A percentile compares a stretch with the other conserved stretches of the same genome.
Conservation (phyloP, 2,113 vertebrate species). For the Pelodiscus sinensis region DNA sequence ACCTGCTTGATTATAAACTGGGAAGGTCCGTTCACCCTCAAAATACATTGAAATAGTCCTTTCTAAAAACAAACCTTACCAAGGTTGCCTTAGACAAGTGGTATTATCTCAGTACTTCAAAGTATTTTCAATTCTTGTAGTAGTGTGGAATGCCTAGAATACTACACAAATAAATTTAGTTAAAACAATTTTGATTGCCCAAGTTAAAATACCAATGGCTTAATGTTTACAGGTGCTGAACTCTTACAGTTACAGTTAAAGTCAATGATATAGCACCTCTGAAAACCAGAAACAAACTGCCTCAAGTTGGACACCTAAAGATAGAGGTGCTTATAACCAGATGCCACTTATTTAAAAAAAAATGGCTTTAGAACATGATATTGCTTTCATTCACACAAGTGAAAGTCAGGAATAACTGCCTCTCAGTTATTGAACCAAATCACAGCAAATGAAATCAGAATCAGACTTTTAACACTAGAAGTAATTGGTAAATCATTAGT, state of each 20-base stretch:
- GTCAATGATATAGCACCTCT: neutral
- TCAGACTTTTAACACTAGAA: neutral
- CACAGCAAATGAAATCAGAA: neutral
- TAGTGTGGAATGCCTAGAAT: neutral
- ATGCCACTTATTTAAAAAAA: neutral
- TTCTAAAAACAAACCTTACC: neutral
- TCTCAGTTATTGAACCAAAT: neutral
- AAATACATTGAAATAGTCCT: neutral
- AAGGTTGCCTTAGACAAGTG: neutral
- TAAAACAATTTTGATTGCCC: neutral
- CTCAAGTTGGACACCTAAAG: neutral
- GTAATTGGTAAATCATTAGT: neutral
- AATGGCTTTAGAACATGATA: neutral
- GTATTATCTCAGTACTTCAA: neutral
- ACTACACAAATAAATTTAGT: neutral
- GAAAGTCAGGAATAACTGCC: neutral
- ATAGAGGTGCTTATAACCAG: neutral
- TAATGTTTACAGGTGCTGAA: neutral
- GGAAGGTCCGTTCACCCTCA: neutral
- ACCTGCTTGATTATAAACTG: neutral
- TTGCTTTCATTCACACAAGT: neutral
- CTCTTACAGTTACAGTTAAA: neutral
- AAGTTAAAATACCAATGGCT: neutral
- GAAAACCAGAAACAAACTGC: neutral
- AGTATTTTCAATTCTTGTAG: neutral